Percentiles rank a stretch among this genome's conserved stretches.
phyloP scores from a whole-genome alignment of 2,888 invertebrate species.

The Acleris laterana region DNA sequence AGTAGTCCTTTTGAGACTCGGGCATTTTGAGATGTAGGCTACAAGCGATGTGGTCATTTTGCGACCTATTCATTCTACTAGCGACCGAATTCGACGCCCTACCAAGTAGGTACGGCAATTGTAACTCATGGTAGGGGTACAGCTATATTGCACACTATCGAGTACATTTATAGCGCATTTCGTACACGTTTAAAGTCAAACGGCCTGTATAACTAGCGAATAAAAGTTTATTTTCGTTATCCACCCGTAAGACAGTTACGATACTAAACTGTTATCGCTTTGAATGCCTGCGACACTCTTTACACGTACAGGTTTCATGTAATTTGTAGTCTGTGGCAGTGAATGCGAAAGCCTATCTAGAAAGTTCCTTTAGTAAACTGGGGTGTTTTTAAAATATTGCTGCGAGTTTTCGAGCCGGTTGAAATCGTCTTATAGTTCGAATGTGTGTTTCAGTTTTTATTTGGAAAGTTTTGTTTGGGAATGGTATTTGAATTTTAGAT shows the following conservation, averaged over 20 bases:
- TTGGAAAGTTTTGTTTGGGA: no score
- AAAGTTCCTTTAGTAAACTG: neutral
- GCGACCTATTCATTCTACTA: no score
- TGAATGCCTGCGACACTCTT: neutral
- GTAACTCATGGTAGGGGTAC: no score
- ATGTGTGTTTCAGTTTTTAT: neutral
- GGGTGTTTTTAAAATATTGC: conserved; percentile 25
- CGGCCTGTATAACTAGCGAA: conserved; percentile 1
- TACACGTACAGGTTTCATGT: conserved; percentile 4
- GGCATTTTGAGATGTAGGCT: no score
- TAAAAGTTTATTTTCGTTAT: conserved; percentile 27
- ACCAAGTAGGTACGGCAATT: no score
- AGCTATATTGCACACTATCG: neutral
- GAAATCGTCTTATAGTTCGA: neutral
- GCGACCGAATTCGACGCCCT: no score
- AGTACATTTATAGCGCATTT: neutral
- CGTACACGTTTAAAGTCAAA: neutral
- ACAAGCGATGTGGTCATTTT: no score
- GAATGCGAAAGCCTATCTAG: no score
- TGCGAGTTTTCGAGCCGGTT: neutral
- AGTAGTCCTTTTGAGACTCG: no score
- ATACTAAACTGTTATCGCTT: conserved; percentile 19
- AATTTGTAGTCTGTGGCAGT: conserved; percentile 2
- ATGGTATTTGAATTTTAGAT: no score
- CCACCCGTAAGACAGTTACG: conserved; percentile 5